Evolutionary conservation across 30 jellyfish, hydroid and myxozoan genomes (phyloP).

Genomic region (Turritopsis dohrnii): DNA sequence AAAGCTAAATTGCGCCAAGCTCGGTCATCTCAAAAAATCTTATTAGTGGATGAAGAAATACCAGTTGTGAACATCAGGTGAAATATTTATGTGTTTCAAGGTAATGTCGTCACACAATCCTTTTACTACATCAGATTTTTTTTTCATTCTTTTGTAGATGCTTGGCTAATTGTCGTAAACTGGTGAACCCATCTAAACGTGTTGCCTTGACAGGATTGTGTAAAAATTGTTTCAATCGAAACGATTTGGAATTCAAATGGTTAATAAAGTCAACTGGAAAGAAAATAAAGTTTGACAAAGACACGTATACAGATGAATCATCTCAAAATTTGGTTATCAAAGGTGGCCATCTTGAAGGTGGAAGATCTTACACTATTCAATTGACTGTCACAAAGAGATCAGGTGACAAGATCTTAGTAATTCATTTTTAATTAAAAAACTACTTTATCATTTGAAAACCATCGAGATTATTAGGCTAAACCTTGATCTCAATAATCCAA

Average conservation of each 20-base stretch:
- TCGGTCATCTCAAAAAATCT: not conserved
- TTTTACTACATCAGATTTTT: not conserved
- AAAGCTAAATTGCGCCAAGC: not conserved
- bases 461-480: too few relatives aligned
- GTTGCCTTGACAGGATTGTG: constrained; percentile 1
- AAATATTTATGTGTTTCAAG: not conserved
- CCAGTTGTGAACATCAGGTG: constrained; percentile 25
- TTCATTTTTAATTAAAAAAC: not conserved
- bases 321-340: constrained; percentile 22
- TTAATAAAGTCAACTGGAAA: not conserved
- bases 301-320: not conserved
- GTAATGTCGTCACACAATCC: too few relatives aligned
- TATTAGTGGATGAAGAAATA: constrained; percentile 8
- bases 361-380: not conserved
- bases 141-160: not conserved
- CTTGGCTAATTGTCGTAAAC: constrained; percentile 8
- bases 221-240: not conserved
- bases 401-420: not conserved
- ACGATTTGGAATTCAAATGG: constrained; percentile 2
- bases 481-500: too few relatives aligned
- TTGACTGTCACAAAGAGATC: constrained; percentile 23
- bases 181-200: constrained; percentile 29
- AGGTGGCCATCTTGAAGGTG: not conserved
- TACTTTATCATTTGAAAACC: too few relatives aligned
- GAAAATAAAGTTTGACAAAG: not conserved